Evolutionary conservation across 2,113 vertebrate species (phyloP).

Genomic region (Promerops cafer): DNA sequence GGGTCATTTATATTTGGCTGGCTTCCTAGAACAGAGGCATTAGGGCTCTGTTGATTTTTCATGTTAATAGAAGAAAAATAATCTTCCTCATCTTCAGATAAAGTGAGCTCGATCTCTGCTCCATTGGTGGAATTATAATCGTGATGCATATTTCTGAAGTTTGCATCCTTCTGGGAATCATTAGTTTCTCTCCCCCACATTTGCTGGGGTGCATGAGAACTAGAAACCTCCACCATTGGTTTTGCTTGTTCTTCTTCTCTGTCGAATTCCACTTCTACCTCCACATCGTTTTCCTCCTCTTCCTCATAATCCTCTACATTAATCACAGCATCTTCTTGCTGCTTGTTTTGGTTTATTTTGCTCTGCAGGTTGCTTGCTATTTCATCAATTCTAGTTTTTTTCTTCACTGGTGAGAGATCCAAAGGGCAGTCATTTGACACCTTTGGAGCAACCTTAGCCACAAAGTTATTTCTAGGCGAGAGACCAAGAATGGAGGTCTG

Average conservation of each 20-base stretch:
- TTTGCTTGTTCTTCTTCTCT: constrained; percentile 76
- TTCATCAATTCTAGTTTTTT: constrained; percentile 91
- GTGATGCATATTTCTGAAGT: constrained; percentile 76
- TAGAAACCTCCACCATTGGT: constrained; percentile 65
- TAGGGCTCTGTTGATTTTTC: constrained; percentile 70
- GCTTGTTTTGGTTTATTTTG: constrained; percentile 91
- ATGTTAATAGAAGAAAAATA: constrained; percentile 74
- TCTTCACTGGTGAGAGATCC: constrained; percentile 90
- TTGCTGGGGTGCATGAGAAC: constrained; percentile 76
- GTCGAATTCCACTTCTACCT: constrained; percentile 76
- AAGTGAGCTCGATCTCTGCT: constrained; percentile 81
- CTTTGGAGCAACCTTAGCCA: constrained; percentile 84
- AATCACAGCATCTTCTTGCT: constrained; percentile 79
- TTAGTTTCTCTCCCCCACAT: constrained; percentile 72
- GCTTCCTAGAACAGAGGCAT: constrained; percentile 44
- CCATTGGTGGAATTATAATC: constrained; percentile 79
- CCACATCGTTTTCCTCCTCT: constrained; percentile 78
- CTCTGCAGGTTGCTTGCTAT: constrained; percentile 94
- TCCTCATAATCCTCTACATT: constrained; percentile 89
- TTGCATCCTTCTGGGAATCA: constrained; percentile 71
- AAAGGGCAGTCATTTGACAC: constrained; percentile 87
- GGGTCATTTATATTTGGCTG: constrained; percentile 60
- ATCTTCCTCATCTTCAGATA: constrained; percentile 89
- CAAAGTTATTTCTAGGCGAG: constrained; percentile 87
- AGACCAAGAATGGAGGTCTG: constrained; percentile 93